These are phyloP conservation scores for Craniophora ligustri DNA, from an alignment of 2,888 invertebrate species.

Conservation along the genomic window DNA sequence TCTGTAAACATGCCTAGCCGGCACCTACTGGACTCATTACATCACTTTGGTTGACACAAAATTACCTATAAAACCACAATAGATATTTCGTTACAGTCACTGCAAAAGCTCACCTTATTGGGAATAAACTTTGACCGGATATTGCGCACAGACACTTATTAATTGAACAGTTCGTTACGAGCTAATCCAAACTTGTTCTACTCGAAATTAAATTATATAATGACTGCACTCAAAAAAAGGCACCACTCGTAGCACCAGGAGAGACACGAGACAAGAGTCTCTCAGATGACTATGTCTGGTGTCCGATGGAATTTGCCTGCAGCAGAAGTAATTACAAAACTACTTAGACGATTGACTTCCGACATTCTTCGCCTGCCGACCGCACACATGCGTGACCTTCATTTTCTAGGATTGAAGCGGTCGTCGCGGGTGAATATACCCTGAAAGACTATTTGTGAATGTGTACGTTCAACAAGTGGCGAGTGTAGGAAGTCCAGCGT, in stretches of 20 bases:
- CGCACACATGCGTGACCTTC: not conserved
- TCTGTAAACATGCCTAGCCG: not conserved
- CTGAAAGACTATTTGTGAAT: not conserved
- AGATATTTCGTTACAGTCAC: not conserved
- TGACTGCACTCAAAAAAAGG: not conserved
- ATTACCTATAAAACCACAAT: not conserved
- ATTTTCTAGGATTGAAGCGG: not conserved
- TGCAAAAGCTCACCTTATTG: not conserved
- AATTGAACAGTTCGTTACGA: not conserved
- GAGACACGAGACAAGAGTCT: not conserved
- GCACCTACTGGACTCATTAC: not conserved
- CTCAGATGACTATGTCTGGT: not conserved
- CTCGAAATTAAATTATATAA: not conserved
- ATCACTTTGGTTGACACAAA: not conserved
- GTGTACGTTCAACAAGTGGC: slow-evolving; percentile 1
- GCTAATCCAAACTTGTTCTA: not conserved
- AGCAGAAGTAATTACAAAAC: not conserved
- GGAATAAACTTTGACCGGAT: not conserved
- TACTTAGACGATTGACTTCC: slow-evolving; percentile 3
- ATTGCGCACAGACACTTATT: not conserved
- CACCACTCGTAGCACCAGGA: not conserved
- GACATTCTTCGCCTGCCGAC: not conserved
- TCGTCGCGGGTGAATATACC: not conserved
- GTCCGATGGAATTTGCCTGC: not conserved
- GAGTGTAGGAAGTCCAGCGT: slow-evolving; percentile 18